A percentile compares a stretch with the other conserved stretches of the same genome.
Evolutionary conservation across 2,888 invertebrate genomes (phyloP).

Genomic region (Mimas tiliae): DNA sequence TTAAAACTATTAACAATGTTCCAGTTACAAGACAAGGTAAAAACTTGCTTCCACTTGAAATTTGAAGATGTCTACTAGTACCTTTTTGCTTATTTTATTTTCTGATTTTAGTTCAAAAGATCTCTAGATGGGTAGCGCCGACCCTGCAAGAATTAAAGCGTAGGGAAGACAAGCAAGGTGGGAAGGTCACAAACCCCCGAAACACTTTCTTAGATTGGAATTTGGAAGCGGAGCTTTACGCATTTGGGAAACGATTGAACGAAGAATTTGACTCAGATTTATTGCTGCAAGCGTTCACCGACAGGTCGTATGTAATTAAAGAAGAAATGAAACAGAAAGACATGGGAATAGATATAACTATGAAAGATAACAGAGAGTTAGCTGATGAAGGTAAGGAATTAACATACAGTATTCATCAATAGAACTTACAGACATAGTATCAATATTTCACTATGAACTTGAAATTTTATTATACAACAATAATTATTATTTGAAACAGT

Average conservation of each 20-base stretch:
- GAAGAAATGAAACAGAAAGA: constrained; percentile 88
- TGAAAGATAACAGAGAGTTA: constrained; percentile 88
- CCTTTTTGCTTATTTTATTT: no score
- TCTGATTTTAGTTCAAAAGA: constrained; percentile 56
- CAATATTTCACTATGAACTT: no score
- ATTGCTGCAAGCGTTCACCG: constrained; percentile 91
- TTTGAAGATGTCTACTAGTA: no score
- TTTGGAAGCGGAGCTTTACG: constrained; percentile 92
- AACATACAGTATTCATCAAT: no score
- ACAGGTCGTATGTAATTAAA: constrained; percentile 90
- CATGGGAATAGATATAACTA: constrained; percentile 87
- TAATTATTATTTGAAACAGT: no score
- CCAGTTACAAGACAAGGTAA: constrained; percentile 60
- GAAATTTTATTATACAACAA: no score
- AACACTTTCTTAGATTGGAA: constrained; percentile 94
- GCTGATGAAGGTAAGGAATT: constrained; percentile 85
- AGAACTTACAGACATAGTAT: no score
- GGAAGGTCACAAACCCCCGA: constrained; percentile 79
- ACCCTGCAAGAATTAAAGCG: constrained; percentile 86
- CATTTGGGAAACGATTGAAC: constrained; percentile 93
- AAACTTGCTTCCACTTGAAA: constrained; percentile 25
- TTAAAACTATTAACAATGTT: constrained; percentile 51
- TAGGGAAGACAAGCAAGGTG: constrained; percentile 85
- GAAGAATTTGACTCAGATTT: constrained; percentile 91
- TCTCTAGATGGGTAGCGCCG: constrained; percentile 88